These are phyloP conservation scores for Eunapius fragilis DNA, from an alignment of 37 sponge, comb jelly and placozoan species.

Conservation along the genomic window DNA sequence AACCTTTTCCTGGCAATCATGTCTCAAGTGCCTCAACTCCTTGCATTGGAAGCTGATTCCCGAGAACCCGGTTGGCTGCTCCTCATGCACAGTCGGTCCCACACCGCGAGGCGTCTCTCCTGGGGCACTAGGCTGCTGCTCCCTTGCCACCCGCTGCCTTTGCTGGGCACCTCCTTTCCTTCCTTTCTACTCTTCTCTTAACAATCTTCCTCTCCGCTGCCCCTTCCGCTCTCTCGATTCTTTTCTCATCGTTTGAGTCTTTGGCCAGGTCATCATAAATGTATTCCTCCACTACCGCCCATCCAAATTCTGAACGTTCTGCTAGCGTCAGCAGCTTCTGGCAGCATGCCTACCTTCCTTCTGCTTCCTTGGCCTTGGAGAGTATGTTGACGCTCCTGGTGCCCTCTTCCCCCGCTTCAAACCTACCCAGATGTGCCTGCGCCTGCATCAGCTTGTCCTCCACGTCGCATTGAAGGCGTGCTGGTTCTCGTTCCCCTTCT, in stretches of 20 bases:
- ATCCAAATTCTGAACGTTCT: slow-evolving; percentile 3
- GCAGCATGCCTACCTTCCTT: not conserved
- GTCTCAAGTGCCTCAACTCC: slow-evolving; percentile 2
- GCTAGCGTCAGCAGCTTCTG: slow-evolving; percentile 11
- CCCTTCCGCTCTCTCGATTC: not conserved
- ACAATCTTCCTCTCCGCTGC: not conserved
- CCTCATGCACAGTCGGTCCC: not conserved
- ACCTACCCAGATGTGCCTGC: no score
- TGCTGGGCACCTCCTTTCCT: no score
- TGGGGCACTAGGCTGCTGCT: no score
- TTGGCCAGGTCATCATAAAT: not conserved
- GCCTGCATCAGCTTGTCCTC: not conserved
- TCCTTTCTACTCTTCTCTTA: no score
- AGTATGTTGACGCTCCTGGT: not conserved
- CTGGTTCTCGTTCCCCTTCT: not conserved
- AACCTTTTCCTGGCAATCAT: not conserved
- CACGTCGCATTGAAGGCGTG: not conserved
- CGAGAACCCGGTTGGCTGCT: not conserved
- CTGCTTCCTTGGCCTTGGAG: not conserved
- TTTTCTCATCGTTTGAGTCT: slow-evolving; percentile 12
- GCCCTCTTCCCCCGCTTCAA: no score
- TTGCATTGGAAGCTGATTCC: not conserved
- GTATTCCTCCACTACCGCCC: slow-evolving; percentile 6
- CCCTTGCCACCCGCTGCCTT: not conserved
- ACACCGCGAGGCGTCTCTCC: no score